Evolutionary conservation across 2,113 vertebrate species (phyloP).

Genomic region (Motacilla tschutschensis): DNA sequence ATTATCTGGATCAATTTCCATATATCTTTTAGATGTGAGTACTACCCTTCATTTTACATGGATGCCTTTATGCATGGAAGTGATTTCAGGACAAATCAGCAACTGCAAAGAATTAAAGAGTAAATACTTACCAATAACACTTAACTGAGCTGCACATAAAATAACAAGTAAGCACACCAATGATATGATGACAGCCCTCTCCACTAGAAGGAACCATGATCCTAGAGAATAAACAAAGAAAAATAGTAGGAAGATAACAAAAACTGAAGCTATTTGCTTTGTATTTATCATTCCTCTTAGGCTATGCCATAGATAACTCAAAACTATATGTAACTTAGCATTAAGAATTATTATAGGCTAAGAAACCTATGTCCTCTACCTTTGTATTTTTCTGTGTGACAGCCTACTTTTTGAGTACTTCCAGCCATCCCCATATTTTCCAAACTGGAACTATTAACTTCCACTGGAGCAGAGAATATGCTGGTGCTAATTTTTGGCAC

Average conservation of each 20-base stretch:
- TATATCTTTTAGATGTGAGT: not conserved
- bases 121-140: slow-evolving; percentile 70
- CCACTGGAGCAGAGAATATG: not conserved
- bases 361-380: not conserved
- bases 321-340: not conserved
- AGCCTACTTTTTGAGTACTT: not conserved
- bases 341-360: not conserved
- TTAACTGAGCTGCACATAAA: slow-evolving; percentile 65
- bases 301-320: not conserved
- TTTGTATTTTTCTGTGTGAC: not conserved
- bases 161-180: slow-evolving; percentile 54
- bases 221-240: slow-evolving; percentile 55
- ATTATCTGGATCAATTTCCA: not conserved
- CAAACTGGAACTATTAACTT: not conserved
- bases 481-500: not conserved
- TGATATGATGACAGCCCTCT: slow-evolving; percentile 59
- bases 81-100: not conserved
- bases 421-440: not conserved
- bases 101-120: slow-evolving; percentile 7
- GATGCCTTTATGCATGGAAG: not conserved
- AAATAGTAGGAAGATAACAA: not conserved
- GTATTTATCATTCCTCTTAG: not conserved
- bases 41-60: not conserved
- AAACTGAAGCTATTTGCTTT: not conserved
- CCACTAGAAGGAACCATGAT: slow-evolving; percentile 64